Evolutionary conservation across 2,797 vertebrate genomes (phyloP).

Genomic region (Echeneis naucrates): DNA sequence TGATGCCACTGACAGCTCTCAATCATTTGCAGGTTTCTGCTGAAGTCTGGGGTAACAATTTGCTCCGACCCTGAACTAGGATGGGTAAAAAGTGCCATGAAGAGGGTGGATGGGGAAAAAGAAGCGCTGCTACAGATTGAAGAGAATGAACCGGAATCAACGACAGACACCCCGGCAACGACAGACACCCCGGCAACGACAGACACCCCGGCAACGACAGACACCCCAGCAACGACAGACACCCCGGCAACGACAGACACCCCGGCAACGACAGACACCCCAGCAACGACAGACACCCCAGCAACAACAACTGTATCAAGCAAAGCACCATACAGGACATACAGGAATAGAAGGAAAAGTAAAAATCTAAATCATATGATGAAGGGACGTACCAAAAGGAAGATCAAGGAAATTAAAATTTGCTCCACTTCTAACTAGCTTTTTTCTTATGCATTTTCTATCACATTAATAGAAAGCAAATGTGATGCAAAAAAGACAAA

Average conservation of each 20-base stretch:
- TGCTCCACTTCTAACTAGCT: too few species aligned
- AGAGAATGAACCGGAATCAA: background rate
- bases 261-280: background rate
- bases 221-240: background rate
- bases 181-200: background rate
- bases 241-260: background rate
- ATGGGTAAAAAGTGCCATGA: conserved; percentile 30
- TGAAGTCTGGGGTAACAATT: rapidly evolving
- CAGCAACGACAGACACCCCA: too few species aligned
- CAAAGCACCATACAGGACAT: background rate
- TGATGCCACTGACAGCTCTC: background rate
- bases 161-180: background rate
- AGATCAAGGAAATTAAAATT: background rate
- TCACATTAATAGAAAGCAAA: background rate
- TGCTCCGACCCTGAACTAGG: conserved; percentile 44
- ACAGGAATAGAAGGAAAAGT: background rate
- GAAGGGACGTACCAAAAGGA: background rate
- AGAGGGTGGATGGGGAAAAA: conserved; percentile 17
- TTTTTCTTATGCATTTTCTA: too few species aligned
- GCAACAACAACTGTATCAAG: background rate
- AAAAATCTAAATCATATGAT: background rate
- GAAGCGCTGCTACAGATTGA: rapidly evolving
- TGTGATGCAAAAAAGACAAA: background rate
- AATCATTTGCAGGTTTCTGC: conserved; percentile 61
- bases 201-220: background rate